A percentile compares a stretch with the other conserved stretches of the same genome.
These are phyloP conservation scores for Oreotragus oreotragus DNA, from an alignment of 2,113 vertebrate genomes.

Conservation along the genomic window DNA sequence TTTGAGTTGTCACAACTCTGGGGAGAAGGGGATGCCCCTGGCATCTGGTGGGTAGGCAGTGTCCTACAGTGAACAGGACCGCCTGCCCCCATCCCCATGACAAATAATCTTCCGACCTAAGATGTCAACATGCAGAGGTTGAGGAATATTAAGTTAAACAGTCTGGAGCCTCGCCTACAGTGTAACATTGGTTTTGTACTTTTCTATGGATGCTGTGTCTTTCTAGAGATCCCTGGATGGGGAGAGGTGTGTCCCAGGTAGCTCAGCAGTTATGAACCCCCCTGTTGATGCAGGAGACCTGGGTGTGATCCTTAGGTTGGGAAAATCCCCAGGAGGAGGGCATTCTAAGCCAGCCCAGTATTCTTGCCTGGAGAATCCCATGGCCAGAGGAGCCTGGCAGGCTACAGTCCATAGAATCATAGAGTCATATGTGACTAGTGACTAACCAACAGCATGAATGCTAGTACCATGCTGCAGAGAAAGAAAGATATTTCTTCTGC, in stretches of 20 bases:
- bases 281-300: background rate
- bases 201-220: background rate
- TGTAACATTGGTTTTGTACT: background rate
- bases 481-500: background rate
- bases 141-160: background rate
- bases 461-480: background rate
- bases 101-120: background rate
- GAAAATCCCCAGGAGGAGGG: background rate
- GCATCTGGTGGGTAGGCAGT: background rate
- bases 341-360: background rate
- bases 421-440: background rate
- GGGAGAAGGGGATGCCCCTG: background rate
- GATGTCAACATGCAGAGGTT: accelerated
- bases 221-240: too few relatives aligned
- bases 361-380: background rate
- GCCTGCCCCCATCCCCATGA: accelerated
- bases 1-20: background rate
- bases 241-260: too few relatives aligned
- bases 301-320: background rate
- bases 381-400: background rate
- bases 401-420: background rate
- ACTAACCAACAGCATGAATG: background rate
- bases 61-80: accelerated
- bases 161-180: too few relatives aligned
- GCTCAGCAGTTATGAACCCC: background rate